Conservation (phyloP, 2,113 vertebrate species). For the Pachyramphus minor region DNA sequence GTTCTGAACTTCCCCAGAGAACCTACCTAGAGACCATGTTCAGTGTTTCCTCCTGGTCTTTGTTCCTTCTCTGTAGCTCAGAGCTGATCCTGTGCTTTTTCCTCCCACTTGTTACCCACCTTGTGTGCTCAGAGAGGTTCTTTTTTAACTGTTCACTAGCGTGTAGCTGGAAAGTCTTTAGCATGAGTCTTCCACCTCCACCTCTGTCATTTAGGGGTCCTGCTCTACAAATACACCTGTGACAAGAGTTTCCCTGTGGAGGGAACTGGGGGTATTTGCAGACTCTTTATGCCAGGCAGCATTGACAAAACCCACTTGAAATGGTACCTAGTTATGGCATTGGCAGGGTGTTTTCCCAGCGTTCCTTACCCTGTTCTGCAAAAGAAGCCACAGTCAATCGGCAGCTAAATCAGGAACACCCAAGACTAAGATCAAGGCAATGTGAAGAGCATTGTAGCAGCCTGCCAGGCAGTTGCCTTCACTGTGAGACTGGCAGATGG, state of each 20-base stretch:
- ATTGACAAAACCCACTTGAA: not conserved
- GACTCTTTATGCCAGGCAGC: not conserved
- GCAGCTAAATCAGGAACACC: not conserved
- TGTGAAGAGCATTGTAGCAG: not conserved
- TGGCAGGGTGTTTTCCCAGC: not conserved
- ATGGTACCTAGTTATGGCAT: fast-evolving
- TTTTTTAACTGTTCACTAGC: not conserved
- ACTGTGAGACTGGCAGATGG: not conserved
- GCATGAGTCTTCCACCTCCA: not conserved
- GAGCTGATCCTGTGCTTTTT: not conserved
- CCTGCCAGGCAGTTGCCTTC: not conserved
- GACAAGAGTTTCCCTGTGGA: not conserved
- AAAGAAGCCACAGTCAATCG: not conserved
- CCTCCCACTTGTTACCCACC: not conserved
- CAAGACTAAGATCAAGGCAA: not conserved
- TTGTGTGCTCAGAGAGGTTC: not conserved
- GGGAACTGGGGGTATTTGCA: not conserved
- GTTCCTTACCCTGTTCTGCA: not conserved
- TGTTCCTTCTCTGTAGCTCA: not conserved
- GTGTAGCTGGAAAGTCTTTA: not conserved
- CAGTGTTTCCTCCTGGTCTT: not conserved
- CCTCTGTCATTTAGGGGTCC: not conserved
- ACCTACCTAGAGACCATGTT: not conserved
- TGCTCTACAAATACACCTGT: not conserved
- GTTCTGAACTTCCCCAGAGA: not conserved